These are phyloP conservation scores for Lagothrix lagotricha DNA, from an alignment of 2,797 vertebrate genomes.

Conservation along the genomic window DNA sequence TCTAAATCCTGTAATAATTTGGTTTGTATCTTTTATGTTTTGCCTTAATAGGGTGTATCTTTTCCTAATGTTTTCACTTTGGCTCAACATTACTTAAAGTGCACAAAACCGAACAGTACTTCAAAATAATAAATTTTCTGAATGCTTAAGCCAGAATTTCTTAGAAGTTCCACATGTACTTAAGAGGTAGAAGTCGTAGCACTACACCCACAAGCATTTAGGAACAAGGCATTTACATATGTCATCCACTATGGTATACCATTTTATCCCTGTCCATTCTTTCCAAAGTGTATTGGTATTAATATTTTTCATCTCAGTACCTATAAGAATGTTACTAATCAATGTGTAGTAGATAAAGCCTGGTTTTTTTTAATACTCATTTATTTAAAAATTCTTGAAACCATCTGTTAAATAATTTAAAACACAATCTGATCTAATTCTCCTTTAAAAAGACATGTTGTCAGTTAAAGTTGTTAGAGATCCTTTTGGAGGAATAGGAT, in stretches of 20 bases:
- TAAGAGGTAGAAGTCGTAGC: neutral
- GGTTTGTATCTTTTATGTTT: neutral
- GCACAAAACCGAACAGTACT: neutral
- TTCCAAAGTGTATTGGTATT: neutral
- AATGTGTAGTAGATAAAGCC: neutral
- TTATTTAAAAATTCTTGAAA: neutral
- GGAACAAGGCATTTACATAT: neutral
- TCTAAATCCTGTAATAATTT: neutral
- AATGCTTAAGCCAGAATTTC: neutral
- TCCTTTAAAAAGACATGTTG: neutral
- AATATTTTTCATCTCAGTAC: neutral
- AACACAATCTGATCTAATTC: neutral
- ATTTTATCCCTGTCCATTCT: neutral
- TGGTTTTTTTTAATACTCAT: neutral
- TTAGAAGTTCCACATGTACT: neutral
- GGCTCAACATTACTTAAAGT: neutral
- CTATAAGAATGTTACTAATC: neutral
- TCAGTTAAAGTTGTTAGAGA: neutral
- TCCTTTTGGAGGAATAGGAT: neutral
- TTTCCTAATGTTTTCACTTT: neutral
- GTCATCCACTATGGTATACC: fast-evolving
- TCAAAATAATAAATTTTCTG: neutral
- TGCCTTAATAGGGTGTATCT: neutral
- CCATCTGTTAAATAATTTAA: neutral
- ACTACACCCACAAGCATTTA: neutral